These are phyloP conservation scores for Actinostola sp. DNA, from an alignment of 92 coral and sea anemone species.

Conservation along the genomic window DNA sequence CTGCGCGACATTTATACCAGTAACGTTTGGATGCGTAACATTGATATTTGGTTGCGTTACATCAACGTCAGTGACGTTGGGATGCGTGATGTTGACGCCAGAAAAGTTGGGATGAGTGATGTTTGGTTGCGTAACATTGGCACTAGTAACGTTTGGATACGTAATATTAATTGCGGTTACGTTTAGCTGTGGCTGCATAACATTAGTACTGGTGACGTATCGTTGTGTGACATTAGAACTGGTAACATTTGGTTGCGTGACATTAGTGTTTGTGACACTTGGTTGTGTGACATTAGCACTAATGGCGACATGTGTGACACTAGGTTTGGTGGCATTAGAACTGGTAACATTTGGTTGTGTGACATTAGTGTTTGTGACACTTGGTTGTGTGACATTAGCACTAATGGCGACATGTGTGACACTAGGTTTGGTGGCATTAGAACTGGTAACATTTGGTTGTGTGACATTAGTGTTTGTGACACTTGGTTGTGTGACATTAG, in stretches of 20 bases:
- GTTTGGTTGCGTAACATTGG: constrained; percentile 3
- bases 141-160: background rate
- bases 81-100: constrained; percentile 13
- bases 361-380: background rate
- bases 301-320: no score
- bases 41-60: constrained; percentile 4
- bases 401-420: no score
- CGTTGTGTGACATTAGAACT: constrained; percentile 8
- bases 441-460: constrained; percentile 3
- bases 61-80: constrained; percentile 5
- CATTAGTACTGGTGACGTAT: background rate
- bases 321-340: constrained; percentile 6
- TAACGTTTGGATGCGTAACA: constrained; percentile 11
- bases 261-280: background rate
- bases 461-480: background rate
- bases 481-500: constrained; percentile 3
- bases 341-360: constrained; percentile 5
- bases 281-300: constrained; percentile 3
- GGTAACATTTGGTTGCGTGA: constrained; percentile 6
- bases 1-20: constrained; percentile 1
- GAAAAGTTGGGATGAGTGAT: constrained; percentile 8
- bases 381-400: constrained; percentile 2
- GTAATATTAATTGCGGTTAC: background rate
- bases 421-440: constrained; percentile 4
- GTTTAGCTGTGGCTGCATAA: background rate